Percentiles rank a stretch among this genome's conserved stretches.
These are phyloP conservation scores for Enoplosus armatus DNA, from an alignment of 2,797 vertebrate species.

Conservation along the genomic window DNA sequence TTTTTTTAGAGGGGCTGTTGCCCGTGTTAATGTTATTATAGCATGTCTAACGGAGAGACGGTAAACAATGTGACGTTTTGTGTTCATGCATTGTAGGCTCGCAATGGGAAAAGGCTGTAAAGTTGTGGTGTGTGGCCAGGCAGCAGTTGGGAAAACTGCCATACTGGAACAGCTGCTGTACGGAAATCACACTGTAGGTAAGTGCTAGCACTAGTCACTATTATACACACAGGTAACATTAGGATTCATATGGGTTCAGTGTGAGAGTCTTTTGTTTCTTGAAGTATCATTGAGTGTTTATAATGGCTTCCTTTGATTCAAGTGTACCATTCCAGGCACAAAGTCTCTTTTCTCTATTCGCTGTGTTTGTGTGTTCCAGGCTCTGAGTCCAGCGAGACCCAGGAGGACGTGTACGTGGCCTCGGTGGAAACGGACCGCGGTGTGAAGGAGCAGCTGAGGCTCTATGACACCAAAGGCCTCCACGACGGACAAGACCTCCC, in stretches of 20 bases:
- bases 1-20: fast-evolving
- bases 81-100: constrained; percentile 16
- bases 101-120: constrained; percentile 95
- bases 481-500: constrained; percentile 91
- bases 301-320: not conserved
- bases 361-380: constrained; percentile 76
- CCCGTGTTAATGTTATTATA: fast-evolving
- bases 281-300: not conserved
- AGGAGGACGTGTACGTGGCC: constrained; percentile 95
- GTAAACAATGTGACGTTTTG: not conserved
- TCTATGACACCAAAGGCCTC: constrained; percentile 94
- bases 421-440: constrained; percentile 95
- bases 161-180: constrained; percentile 96
- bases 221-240: not conserved
- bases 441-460: constrained; percentile 93
- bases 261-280: not conserved
- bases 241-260: not conserved
- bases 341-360: not conserved
- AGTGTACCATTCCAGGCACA: not conserved
- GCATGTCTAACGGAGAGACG: fast-evolving
- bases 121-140: constrained; percentile 94
- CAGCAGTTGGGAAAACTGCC: constrained; percentile 94
- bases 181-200: constrained; percentile 90
- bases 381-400: constrained; percentile 89
- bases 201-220: constrained; percentile 56